These are phyloP conservation scores for Hippocampus mohnikei DNA, from an alignment of 2,113 vertebrate species.

Conservation along the genomic window DNA sequence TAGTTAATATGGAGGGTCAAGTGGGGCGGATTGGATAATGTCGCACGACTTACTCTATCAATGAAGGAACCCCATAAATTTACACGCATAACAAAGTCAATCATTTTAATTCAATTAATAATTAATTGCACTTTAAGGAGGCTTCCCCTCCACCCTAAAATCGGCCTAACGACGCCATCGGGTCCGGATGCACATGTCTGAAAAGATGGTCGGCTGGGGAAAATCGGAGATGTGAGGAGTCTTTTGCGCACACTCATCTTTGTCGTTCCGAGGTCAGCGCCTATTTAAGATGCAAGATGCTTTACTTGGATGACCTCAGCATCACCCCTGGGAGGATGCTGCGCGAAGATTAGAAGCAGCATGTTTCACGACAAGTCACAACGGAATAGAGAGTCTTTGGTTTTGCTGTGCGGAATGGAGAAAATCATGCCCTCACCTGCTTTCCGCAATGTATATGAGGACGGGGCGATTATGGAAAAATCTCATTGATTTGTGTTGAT, in stretches of 20 bases:
- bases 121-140: too few relatives aligned
- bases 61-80: too few relatives aligned
- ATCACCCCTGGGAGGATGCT: slow-evolving; percentile 37
- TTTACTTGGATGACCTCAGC: slow-evolving; percentile 54
- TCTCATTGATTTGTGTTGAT: too few relatives aligned
- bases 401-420: neutral
- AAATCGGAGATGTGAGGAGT: slow-evolving; percentile 3
- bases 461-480: too few relatives aligned
- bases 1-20: too few relatives aligned
- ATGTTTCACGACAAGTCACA: slow-evolving; percentile 46
- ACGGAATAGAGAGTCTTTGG: slow-evolving; percentile 19
- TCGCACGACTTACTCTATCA: too few relatives aligned
- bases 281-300: slow-evolving; percentile 68
- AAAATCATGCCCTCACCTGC: neutral
- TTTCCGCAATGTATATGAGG: neutral
- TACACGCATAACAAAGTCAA: too few relatives aligned
- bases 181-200: slow-evolving; percentile 14
- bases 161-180: too few relatives aligned
- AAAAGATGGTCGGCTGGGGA: slow-evolving; percentile 18
- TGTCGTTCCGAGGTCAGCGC: slow-evolving; percentile 35
- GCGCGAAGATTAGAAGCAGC: slow-evolving; percentile 51
- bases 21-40: too few relatives aligned
- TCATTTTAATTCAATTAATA: too few relatives aligned
- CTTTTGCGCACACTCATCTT: slow-evolving; percentile 15
- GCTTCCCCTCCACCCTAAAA: too few relatives aligned